Conservation (phyloP, 92 coral and sea anemone genomes). For the Phymanthus crucifer region DNA sequence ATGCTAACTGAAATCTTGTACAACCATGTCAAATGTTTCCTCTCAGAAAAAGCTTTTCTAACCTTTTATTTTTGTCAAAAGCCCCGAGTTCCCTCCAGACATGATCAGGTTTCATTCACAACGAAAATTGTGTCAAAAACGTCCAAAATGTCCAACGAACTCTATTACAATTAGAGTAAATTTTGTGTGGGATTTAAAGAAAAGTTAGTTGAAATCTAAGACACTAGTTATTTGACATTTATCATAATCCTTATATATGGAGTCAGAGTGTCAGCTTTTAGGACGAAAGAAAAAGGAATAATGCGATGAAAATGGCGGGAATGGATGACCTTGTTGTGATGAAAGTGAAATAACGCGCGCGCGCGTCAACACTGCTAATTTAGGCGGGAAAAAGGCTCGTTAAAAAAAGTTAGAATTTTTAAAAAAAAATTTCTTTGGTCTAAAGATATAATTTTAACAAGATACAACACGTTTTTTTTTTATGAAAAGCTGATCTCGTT, state of each 20-base stretch:
- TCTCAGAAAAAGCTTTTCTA: background rate
- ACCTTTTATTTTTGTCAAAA: background rate
- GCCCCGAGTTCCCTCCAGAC: background rate
- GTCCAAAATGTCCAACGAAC: background rate
- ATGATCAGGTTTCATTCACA: conserved; percentile 2
- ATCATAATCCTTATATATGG: conserved; percentile 6
- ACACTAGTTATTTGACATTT: conserved; percentile 3
- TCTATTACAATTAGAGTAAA: background rate
- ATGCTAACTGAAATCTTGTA: background rate
- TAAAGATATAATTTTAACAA: background rate
- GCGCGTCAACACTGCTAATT: background rate
- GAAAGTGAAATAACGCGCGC: background rate
- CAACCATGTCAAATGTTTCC: conserved; percentile 3
- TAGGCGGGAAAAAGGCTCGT: background rate
- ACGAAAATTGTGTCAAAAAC: conserved; percentile 3
- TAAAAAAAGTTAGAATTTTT: background rate
- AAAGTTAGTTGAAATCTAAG: background rate
- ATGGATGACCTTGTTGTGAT: background rate
- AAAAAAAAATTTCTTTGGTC: background rate
- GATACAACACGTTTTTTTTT: no score
- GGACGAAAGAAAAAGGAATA: background rate
- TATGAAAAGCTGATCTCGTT: no score
- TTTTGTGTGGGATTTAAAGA: background rate
- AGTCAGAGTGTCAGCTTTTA: background rate
- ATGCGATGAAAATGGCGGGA: background rate